Conservation (phyloP, 1,140 invertebrate genomes). For the Choristoneura fumiferana region DNA sequence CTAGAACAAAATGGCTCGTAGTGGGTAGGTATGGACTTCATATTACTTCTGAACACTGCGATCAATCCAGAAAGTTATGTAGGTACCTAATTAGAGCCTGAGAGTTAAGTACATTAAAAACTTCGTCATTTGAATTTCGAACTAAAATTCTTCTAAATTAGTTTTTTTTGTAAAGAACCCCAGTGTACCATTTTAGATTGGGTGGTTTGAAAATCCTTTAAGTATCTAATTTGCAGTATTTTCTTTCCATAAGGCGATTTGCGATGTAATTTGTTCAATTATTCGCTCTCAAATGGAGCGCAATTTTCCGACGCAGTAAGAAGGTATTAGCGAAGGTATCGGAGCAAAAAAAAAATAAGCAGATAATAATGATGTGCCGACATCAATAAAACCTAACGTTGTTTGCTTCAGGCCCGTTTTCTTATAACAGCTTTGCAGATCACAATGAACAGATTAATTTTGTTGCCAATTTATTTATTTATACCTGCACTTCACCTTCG, state of each 20-base stretch:
- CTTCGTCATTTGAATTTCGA: too few relatives aligned
- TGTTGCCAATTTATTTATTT: too few relatives aligned
- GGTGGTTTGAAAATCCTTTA: slow-evolving; percentile 50
- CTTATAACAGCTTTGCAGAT: not conserved
- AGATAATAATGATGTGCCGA: slow-evolving; percentile 56
- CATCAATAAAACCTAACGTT: slow-evolving; percentile 43
- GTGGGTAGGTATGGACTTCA: too few relatives aligned
- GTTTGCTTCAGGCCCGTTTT: slow-evolving; percentile 26
- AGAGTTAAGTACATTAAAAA: too few relatives aligned
- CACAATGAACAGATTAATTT: not conserved
- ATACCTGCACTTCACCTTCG: too few relatives aligned
- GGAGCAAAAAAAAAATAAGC: slow-evolving; percentile 53
- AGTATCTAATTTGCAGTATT: slow-evolving; percentile 63
- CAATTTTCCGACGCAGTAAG: slow-evolving; percentile 53
- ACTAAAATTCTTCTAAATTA: too few relatives aligned
- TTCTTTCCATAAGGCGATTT: slow-evolving; percentile 62
- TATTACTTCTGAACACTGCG: too few relatives aligned
- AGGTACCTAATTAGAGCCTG: too few relatives aligned
- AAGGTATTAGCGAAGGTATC: slow-evolving; percentile 51
- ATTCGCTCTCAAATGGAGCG: slow-evolving; percentile 57
- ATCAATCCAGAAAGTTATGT: too few relatives aligned
- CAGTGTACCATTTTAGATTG: slow-evolving; percentile 6
- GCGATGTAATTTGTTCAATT: slow-evolving; percentile 59
- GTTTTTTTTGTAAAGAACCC: too few relatives aligned
- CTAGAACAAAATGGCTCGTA: too few relatives aligned